A percentile compares a stretch with the other conserved stretches of the same genome.
These are phyloP conservation scores for Delichon dasypus DNA, from an alignment of 2,797 vertebrate species.

Conservation along the genomic window DNA sequence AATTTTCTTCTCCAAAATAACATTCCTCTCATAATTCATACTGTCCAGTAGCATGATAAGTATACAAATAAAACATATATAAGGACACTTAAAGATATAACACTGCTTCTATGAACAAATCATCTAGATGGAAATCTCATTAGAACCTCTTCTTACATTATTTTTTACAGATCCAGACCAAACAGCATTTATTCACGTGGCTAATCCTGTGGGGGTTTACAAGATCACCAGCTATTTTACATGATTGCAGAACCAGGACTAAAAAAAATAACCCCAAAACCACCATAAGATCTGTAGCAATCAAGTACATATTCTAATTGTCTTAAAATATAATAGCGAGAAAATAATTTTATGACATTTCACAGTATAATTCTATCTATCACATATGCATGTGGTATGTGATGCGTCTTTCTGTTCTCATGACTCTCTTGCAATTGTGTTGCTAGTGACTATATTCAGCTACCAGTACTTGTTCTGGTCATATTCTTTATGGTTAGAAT, in stretches of 20 bases:
- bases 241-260: not conserved
- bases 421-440: not conserved
- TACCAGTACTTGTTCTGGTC: not conserved
- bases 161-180: not conserved
- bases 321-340: not conserved
- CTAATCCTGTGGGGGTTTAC: not conserved
- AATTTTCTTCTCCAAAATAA: not conserved
- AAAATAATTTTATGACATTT: not conserved
- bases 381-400: not conserved
- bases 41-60: not conserved
- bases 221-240: not conserved
- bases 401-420: not conserved
- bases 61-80: not conserved
- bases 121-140: not conserved
- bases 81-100: not conserved
- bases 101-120: not conserved
- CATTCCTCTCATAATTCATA: not conserved
- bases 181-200: not conserved
- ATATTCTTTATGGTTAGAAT: not conserved
- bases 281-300: not conserved
- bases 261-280: too few species aligned
- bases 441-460: not conserved
- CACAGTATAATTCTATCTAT: not conserved
- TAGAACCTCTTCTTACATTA: not conserved
- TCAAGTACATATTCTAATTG: not conserved